Evolutionary conservation across 2,888 invertebrate genomes (phyloP).

Genomic region (Clitarchus hookeri): DNA sequence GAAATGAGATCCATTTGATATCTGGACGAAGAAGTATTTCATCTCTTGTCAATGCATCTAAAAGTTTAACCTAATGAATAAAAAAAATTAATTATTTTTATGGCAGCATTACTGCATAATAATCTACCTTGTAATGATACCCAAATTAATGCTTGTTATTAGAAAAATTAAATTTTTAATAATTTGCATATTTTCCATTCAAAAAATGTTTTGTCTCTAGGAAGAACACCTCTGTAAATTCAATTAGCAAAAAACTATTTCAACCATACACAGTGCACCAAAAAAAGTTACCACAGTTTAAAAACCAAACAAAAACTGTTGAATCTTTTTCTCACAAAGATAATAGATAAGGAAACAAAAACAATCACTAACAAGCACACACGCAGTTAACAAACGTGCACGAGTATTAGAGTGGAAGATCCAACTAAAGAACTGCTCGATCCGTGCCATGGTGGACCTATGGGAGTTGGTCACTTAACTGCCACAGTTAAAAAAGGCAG

Average conservation of each 20-base stretch:
- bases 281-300: too few species aligned
- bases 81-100: constrained; percentile 32
- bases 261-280: too few species aligned
- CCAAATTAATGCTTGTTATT: not conserved
- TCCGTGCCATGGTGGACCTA: not conserved
- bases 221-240: not conserved
- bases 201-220: not conserved
- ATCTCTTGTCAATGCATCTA: constrained; percentile 63
- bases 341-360: not conserved
- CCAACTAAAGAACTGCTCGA: not conserved
- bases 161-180: not conserved
- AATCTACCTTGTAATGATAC: not conserved
- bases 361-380: not conserved
- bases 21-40: constrained; percentile 62
- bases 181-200: too few species aligned
- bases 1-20: constrained; percentile 62
- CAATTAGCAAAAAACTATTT: too few species aligned
- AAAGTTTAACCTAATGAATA: constrained; percentile 57
- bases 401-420: not conserved
- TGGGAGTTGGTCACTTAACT: constrained; percentile 5
- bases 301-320: too few species aligned
- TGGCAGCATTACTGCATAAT: not conserved
- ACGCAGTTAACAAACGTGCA: not conserved
- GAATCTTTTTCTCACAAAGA: not conserved
- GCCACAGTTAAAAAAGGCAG: constrained; percentile 9